Evolutionary conservation across 2,797 vertebrate species (phyloP).

Genomic region (Pyrocephalus nanus): DNA sequence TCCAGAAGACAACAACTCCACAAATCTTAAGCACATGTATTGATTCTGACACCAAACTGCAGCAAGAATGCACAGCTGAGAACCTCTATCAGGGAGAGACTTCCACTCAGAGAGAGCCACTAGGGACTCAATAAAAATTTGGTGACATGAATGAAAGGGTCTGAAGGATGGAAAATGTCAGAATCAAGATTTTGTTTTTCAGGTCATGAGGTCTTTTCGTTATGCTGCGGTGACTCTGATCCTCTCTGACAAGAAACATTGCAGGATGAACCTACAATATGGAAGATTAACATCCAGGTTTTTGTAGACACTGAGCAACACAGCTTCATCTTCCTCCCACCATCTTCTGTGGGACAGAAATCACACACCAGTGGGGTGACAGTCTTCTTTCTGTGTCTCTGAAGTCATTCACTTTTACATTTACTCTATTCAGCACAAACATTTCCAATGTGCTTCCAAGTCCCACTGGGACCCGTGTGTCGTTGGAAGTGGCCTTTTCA

Average conservation of each 20-base stretch:
- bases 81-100: not conserved
- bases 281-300: not conserved
- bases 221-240: not conserved
- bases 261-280: not conserved
- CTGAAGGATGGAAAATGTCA: not conserved
- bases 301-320: not conserved
- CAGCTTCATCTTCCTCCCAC: not conserved
- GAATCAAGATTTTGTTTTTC: not conserved
- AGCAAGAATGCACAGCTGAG: not conserved
- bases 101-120: not conserved
- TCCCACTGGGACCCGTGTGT: not conserved
- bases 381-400: not conserved
- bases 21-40: constrained; percentile 11
- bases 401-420: not conserved
- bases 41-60: constrained; percentile 3
- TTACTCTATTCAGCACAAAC: not conserved
- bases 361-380: not conserved
- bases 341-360: not conserved
- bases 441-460: not conserved
- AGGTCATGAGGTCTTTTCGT: not conserved
- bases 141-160: not conserved
- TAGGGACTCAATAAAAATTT: not conserved
- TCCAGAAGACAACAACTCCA: not conserved
- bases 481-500: accelerated
- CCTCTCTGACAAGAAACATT: not conserved